Conservation (phyloP, 2,797 vertebrate species). For the Sebastes cheni region DNA sequence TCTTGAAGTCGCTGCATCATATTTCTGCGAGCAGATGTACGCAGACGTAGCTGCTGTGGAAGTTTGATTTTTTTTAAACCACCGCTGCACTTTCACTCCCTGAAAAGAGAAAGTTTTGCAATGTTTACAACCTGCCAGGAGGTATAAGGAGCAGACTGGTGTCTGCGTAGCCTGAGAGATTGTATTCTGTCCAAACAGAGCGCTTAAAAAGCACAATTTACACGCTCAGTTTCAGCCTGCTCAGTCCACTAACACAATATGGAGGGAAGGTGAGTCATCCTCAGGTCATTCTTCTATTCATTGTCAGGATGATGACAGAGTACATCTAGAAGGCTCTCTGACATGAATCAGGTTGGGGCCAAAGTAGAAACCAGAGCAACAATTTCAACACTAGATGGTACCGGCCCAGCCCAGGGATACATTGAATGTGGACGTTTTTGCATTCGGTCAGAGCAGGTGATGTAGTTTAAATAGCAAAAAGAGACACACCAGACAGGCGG, state of each 20-base stretch:
- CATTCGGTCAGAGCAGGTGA: too few species aligned
- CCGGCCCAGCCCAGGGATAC: too few species aligned
- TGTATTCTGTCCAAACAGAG: neutral
- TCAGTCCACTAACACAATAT: neutral
- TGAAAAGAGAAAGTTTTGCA: slow-evolving; percentile 4
- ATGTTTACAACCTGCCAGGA: slow-evolving; percentile 18
- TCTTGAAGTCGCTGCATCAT: slow-evolving; percentile 11
- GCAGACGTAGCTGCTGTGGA: neutral
- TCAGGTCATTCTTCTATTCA: neutral
- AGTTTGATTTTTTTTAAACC: neutral
- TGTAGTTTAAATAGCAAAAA: too few species aligned
- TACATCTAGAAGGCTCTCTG: neutral
- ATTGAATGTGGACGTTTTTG: too few species aligned
- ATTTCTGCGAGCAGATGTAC: slow-evolving; percentile 20
- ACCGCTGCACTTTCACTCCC: neutral
- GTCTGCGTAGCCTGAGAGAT: neutral
- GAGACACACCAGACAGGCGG: too few species aligned
- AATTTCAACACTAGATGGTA: too few species aligned
- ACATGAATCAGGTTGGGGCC: neutral
- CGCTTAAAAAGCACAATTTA: neutral
- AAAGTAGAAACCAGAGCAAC: neutral
- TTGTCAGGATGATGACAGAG: neutral
- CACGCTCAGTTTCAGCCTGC: neutral
- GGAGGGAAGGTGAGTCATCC: neutral
- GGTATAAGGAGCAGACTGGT: neutral